Evolutionary conservation across 2,797 vertebrate genomes (phyloP).

Genomic region (Hylomyscus alleni): DNA sequence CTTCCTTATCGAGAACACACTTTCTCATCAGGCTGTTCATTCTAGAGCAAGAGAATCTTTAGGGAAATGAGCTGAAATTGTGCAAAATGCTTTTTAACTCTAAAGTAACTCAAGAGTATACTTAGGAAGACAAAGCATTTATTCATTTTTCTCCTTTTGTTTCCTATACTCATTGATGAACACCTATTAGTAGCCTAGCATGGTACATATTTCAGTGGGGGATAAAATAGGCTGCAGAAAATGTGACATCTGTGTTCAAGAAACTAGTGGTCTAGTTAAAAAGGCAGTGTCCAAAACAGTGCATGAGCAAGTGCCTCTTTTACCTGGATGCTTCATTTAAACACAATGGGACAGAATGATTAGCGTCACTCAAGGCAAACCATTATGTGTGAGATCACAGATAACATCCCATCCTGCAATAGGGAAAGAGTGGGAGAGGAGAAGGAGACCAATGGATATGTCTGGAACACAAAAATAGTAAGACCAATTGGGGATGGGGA

Average conservation of each 20-base stretch:
- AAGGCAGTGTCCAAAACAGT: background rate
- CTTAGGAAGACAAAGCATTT: slow-evolving; percentile 10
- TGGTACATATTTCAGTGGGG: background rate
- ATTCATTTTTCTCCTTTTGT: background rate
- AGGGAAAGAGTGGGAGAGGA: background rate
- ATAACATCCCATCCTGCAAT: background rate
- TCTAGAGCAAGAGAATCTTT: background rate
- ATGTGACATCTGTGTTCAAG: background rate
- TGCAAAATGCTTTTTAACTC: background rate
- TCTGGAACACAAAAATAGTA: background rate
- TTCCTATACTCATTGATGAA: background rate
- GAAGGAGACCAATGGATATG: background rate
- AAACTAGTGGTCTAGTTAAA: background rate
- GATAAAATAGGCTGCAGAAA: background rate
- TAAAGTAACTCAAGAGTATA: background rate
- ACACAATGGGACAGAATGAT: slow-evolving; percentile 3
- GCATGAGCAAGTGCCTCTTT: background rate
- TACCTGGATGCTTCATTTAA: slow-evolving; percentile 9
- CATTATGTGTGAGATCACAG: background rate
- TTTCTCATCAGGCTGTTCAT: background rate
- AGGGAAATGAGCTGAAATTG: background rate
- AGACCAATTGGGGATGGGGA: background rate
- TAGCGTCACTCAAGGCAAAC: background rate
- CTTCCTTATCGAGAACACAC: background rate
- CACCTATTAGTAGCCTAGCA: background rate